Evolutionary conservation across 2,888 invertebrate species (phyloP), one percentile per base, ranked within the genome.

Genomic region (Epsilonema sp.): DNA sequence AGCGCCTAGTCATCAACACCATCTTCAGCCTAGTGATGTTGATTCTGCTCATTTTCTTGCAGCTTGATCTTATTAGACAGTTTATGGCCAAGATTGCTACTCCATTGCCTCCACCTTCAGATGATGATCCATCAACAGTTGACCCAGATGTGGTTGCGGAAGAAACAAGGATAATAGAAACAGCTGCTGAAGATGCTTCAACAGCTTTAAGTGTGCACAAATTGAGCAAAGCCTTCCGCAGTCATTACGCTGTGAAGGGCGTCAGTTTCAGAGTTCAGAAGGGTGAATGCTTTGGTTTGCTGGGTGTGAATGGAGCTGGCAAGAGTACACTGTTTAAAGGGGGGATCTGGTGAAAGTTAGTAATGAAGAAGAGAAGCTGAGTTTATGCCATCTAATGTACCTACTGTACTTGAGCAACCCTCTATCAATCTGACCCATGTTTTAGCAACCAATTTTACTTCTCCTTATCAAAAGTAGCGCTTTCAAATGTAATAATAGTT

Each of bases 281-380:
- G 47, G 73, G 73, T 1, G 75, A 78, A 71, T 84, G 83, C 64
- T 82, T 82, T 57, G 83, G 82, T 0, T 68, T 85, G 3, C 68
- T 85, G 41, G 82, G 84, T 0, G 78, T 82, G 54, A 85, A 85
- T 63, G 84, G 84, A 2, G 83, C 84, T 2, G 47, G 47, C 19
- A 47, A 47, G 42, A 24, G 24, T 4, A 47, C 42, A 2, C 22
- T 47, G 37, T 47, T 47, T 21, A 42, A 22, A n/a, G 8, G 38
- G 38, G 13, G 8, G n/a, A 5, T n/a, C 5, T 38, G 5, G 13
- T 38, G 38, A 31, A 31, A 16, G 8, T 16, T 16, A 31, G 31
- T 31, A 31, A 31, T 11, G 16, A 8, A 31, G 31, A 8, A 11
- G 31, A 31, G 31, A n/a, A n/a, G n/a, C n/a, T n/a, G n/a, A n/a